phyloP scores from a whole-genome alignment of 2,113 vertebrate species.

The Cinclus cinclus region DNA sequence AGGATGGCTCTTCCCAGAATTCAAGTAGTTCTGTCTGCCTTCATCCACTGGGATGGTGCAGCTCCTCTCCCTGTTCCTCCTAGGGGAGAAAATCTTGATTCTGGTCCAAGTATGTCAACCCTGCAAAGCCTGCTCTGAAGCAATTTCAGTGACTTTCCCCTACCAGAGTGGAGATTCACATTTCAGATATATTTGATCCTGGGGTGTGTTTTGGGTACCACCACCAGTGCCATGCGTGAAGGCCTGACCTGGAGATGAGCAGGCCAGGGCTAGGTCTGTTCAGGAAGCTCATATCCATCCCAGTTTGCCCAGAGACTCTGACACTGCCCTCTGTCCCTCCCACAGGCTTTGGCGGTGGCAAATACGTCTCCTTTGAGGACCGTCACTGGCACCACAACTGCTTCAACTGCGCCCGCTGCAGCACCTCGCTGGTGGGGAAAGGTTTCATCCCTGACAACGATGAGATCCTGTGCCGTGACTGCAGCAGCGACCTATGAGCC shows the following conservation, averaged over 20 bases:
- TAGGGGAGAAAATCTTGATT: not conserved
- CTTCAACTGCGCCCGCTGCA: constrained; percentile 92
- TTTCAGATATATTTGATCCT: not conserved
- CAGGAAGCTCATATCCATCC: not conserved
- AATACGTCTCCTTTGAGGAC: constrained; percentile 98
- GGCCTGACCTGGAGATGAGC: not conserved
- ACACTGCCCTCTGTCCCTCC: not conserved
- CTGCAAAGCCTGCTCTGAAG: not conserved
- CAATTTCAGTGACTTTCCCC: not conserved
- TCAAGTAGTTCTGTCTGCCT: not conserved
- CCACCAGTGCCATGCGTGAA: fast-evolving
- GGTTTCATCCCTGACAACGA: constrained; percentile 91
- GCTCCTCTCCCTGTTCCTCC: not conserved
- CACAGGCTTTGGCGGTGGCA: constrained; percentile 92
- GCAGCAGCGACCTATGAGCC: constrained; percentile 87
- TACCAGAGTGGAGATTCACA: fast-evolving
- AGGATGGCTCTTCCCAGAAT: not conserved
- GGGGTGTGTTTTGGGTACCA: not conserved
- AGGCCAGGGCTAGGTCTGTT: fast-evolving
- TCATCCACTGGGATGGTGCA: not conserved
- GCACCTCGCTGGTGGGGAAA: constrained; percentile 89
- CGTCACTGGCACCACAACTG: constrained; percentile 98
- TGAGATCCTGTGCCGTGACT: constrained; percentile 91
- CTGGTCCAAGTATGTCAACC: not conserved
- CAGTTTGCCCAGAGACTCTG: not conserved